Conservation (phyloP, 30 jellyfish, hydroid and myxozoan genomes). For the Haliclystus octoradiatus region DNA sequence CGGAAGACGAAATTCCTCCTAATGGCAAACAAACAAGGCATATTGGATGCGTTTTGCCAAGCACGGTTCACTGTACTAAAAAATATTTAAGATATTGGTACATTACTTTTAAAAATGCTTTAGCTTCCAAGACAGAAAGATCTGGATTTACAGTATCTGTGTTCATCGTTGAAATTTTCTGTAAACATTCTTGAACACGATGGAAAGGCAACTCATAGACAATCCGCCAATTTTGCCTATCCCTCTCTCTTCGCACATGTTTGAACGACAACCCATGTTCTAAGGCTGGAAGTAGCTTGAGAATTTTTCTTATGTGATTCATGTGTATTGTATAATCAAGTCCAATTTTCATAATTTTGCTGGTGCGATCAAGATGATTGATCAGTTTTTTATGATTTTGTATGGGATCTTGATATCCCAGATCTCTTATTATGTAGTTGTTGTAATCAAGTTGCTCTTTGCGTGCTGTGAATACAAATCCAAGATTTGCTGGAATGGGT, state of each 20-base stretch:
- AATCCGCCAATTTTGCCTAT: no score
- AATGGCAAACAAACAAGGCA: not conserved
- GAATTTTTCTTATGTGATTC: not conserved
- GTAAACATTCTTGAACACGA: no score
- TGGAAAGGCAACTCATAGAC: no score
- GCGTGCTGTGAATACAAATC: no score
- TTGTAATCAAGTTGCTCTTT: no score
- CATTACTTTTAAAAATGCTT: not conserved
- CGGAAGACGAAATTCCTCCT: not conserved
- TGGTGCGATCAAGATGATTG: constrained; percentile 4
- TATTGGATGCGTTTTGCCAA: not conserved
- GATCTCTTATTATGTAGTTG: not conserved
- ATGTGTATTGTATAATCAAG: not conserved
- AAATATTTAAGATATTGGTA: not conserved
- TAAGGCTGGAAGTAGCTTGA: no score
- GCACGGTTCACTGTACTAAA: not conserved
- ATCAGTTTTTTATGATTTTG: constrained; percentile 3
- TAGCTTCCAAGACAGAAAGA: not conserved
- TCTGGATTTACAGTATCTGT: not conserved
- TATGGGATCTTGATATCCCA: constrained; percentile 1
- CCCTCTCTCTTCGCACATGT: no score
- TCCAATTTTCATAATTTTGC: constrained; percentile 3
- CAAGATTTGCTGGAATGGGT: no score
- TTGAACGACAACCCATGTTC: no score
- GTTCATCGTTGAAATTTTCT: no score